phyloP scores from a whole-genome alignment of 2,888 invertebrate species.

The Pandemis corylana region DNA sequence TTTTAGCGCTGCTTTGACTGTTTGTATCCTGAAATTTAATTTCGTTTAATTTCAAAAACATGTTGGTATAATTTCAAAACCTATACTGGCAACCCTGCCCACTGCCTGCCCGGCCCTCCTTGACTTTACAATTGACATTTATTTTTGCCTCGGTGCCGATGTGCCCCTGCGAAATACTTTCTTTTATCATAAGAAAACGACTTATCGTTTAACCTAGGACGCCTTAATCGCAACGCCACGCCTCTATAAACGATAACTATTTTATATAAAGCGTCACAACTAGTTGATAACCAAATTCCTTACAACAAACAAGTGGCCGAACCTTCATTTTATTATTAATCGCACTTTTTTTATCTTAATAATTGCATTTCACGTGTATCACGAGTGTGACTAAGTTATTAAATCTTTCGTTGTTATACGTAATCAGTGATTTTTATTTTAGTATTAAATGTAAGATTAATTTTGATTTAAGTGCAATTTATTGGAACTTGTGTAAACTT shows the following conservation, averaged over 20 bases:
- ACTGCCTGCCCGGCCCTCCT: not conserved
- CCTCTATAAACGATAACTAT: constrained; percentile 55
- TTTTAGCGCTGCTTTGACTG: no score
- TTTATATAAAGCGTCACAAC: constrained; percentile 16
- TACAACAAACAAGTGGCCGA: constrained; percentile 29
- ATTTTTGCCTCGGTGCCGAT: constrained; percentile 9
- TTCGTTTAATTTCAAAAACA: no score
- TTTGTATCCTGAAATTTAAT: no score
- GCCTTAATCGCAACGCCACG: constrained; percentile 61
- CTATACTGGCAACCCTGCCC: no score
- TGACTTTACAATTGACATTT: constrained; percentile 1
- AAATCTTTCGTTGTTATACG: constrained; percentile 1
- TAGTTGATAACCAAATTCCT: constrained; percentile 26
- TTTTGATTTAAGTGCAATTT: constrained; percentile 46
- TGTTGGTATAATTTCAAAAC: no score
- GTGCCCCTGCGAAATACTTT: constrained; percentile 21
- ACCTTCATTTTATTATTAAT: constrained; percentile 18
- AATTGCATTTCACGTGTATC: constrained; percentile 45
- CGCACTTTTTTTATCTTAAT: constrained; percentile 43
- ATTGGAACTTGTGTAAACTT: constrained; percentile 33
- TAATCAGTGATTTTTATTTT: constrained; percentile 31
- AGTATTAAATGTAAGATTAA: constrained; percentile 44
- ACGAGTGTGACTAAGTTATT: constrained; percentile 9
- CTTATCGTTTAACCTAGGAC: constrained; percentile 45
- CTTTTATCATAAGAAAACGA: constrained; percentile 38